Evolutionary conservation across 2,888 invertebrate species (phyloP), one percentile per base, ranked within the genome.

Genomic region (Rhagonycha lutea): DNA sequence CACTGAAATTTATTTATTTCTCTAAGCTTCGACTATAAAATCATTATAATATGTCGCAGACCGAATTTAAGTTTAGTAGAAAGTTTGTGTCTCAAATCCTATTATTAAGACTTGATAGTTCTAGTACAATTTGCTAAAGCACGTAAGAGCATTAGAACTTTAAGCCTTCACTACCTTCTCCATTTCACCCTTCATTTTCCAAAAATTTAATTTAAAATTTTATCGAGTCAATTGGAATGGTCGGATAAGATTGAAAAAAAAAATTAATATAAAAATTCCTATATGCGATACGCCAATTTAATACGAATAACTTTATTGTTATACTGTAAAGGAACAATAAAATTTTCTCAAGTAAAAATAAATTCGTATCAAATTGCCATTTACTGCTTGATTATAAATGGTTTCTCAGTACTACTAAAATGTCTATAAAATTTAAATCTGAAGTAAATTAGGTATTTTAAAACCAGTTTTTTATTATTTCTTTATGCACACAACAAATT

Each of bases 371-470:
- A 69, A 72, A 63, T 73, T 72, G 73, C 73, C 70, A 61, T 68
- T 73, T 74, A 74, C 71, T 18, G 61, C 74, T 76, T 70, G 68
- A 76, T 76, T 76, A 76, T 72, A 63, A 28, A 69, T 29, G 28
- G 61, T 68, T 70, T 70, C 68, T 29, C 62, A 47, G 74, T 60
- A 73, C 29, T 60, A 73, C 29, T 77, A 77, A 77, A 76, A 77
- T 69, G 70, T 65, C 77, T 69, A 72, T 77, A 77, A 77, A 77
- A 77, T 77, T 73, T 77, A 77, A 77, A 77, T 77, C 63, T 74
- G 69, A 72, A 63, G 70, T 74, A 71, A 77, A 77, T 77, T 71
- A 69, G 72, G 68, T 73, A 70, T 70, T 76, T 74, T 62, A 69
- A 69, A 77, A 77, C 77, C 73, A 73, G 77, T 77, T 74, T 47